These are phyloP conservation scores for Dasyprocta punctata DNA, from an alignment of 2,113 vertebrate species.

Conservation along the genomic window DNA sequence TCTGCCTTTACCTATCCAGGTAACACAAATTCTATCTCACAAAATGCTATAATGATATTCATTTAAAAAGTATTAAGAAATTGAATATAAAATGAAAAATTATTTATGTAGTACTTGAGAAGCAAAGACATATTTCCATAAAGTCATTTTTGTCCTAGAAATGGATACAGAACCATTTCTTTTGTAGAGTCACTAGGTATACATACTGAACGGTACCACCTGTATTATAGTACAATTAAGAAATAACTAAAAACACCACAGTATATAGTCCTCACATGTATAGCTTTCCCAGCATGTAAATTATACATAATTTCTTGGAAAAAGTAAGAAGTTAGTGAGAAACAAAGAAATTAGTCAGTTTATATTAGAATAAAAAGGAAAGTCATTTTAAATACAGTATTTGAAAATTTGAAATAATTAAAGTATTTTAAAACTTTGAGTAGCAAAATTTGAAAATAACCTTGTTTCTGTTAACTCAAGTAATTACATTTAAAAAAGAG, in stretches of 20 bases:
- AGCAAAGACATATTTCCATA: neutral
- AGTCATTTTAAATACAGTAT: neutral
- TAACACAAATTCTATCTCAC: neutral
- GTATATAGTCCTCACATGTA: neutral
- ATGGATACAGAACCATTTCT: neutral
- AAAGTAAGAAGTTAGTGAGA: neutral
- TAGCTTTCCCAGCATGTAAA: neutral
- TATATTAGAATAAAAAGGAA: constrained; percentile 7
- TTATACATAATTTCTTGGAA: neutral
- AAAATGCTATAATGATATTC: neutral
- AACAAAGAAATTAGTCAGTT: neutral
- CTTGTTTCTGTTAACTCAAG: neutral
- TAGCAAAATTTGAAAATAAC: neutral
- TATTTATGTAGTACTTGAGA: neutral
- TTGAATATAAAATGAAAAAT: neutral
- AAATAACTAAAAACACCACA: neutral
- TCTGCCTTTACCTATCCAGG: neutral
- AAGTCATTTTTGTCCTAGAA: neutral
- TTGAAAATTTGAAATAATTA: neutral
- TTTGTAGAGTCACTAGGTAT: neutral
- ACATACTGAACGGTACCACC: neutral
- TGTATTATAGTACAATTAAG: neutral
- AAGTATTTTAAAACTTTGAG: neutral
- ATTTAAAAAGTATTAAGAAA: neutral
- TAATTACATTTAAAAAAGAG: neutral